Evolutionary conservation across 2,113 vertebrate genomes (phyloP).

Genomic region (Struthio camelus): DNA sequence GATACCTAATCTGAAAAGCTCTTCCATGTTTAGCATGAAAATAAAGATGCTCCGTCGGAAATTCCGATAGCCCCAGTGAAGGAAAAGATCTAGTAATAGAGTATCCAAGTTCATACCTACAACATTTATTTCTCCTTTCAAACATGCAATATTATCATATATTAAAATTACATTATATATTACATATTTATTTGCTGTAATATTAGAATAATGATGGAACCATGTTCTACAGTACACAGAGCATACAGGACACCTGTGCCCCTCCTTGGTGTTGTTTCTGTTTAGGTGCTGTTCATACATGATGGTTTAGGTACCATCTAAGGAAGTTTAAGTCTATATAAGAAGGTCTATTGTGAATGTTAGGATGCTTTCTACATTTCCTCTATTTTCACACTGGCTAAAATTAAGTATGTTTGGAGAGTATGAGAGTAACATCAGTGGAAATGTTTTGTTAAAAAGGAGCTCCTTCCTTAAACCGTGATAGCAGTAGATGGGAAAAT

Average conservation of each 20-base stretch:
- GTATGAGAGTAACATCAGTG: neutral
- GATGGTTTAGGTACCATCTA: neutral
- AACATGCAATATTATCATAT: neutral
- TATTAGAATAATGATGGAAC: neutral
- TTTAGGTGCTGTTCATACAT: neutral
- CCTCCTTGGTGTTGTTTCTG: neutral
- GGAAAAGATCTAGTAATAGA: neutral
- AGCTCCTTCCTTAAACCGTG: neutral
- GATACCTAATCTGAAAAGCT: neutral
- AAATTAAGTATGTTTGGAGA: neutral
- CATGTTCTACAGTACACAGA: neutral
- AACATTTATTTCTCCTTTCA: neutral
- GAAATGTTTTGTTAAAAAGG: neutral
- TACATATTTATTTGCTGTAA: neutral
- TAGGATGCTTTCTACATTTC: neutral
- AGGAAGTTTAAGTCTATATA: neutral
- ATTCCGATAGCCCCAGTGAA: neutral
- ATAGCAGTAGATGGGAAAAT: neutral
- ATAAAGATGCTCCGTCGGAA: neutral
- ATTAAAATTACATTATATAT: neutral
- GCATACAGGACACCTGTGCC: neutral
- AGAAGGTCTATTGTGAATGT: neutral
- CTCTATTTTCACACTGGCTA: neutral
- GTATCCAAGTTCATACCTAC: neutral
- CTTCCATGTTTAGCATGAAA: neutral